Conservation (phyloP, 2,113 vertebrate species). For the Oreotrochilus melanogaster region DNA sequence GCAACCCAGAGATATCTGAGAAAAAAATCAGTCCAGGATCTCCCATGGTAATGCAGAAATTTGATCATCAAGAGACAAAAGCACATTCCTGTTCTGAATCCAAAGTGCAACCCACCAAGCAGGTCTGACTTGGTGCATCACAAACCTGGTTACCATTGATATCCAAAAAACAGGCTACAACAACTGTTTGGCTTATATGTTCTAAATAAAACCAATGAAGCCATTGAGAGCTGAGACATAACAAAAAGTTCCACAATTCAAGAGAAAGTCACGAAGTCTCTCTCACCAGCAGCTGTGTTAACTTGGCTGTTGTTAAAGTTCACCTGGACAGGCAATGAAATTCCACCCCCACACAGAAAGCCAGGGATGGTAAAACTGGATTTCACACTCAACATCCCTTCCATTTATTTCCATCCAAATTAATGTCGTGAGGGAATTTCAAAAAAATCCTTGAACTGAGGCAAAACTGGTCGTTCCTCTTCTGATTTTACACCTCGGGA, state of each 20-base stretch:
- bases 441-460: not conserved
- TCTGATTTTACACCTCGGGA: not conserved
- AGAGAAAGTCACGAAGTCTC: not conserved
- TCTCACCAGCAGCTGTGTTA: not conserved
- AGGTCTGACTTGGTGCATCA: not conserved
- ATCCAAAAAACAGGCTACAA: not conserved
- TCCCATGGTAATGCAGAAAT: not conserved
- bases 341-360: not conserved
- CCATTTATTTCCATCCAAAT: not conserved
- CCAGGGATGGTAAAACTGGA: not conserved
- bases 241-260: not conserved
- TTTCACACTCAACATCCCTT: not conserved
- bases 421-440: not conserved
- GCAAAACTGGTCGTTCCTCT: not conserved
- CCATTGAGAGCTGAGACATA: not conserved
- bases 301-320: not conserved
- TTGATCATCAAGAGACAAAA: not conserved
- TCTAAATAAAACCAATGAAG: not conserved
- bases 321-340: not conserved
- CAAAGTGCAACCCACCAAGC: not conserved
- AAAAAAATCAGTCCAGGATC: not conserved
- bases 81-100: not conserved
- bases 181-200: not conserved
- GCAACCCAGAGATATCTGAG: not conserved
- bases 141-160: not conserved